Evolutionary conservation across 2,113 vertebrate genomes (phyloP), one percentile per base, ranked within the genome.

Genomic region (Baryphthengus martii): DNA sequence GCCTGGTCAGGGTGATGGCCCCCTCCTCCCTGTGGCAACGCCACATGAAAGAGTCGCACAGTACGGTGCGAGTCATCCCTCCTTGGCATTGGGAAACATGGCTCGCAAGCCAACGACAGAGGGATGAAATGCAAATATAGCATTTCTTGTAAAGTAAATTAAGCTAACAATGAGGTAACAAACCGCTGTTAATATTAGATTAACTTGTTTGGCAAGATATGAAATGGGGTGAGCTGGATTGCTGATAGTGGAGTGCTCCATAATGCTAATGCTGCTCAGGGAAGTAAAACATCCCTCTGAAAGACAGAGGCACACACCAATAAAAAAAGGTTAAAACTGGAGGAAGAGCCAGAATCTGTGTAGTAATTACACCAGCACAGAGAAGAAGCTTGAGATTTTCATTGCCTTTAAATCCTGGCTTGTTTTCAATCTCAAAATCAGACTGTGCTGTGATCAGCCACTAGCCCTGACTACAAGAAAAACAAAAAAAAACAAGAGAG

Each of bases 181-280:
- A 97, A 93, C 91, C 6, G 10, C 95, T 96, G 95, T 93, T 97
- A 95, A 95, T 95, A 96, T 96, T 95, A 96, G 95, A 97, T 97
- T 97, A 97, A 97, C 94, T 95, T 94, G 94, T 96, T 95, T 96
- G 97, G 97, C 93, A 97, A 77, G 95, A 96, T 95, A 73, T 25
- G 85, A 66, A 93, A 89, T 92, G 9, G 63, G 63, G 88, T 33
- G 77, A 96, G 93, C 94, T 71, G 94, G 89, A 88, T 95, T 93
- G 96, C 88, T 8, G n/a, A 67, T 92, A 93, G 94, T 17, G 0
- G 56, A 21, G 79, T 82, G 82, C 85, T 97, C 95, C 79, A 85
- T 37, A 80, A 93, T 10, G n/a, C 92, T 95, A 80, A 97, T 66
- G 95, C 81, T 95, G 94, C 75, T 84, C 93, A 92, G 89, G 84